Evolutionary conservation across 2,113 vertebrate species (phyloP).

Genomic region (Neotragus pygmaeus): DNA sequence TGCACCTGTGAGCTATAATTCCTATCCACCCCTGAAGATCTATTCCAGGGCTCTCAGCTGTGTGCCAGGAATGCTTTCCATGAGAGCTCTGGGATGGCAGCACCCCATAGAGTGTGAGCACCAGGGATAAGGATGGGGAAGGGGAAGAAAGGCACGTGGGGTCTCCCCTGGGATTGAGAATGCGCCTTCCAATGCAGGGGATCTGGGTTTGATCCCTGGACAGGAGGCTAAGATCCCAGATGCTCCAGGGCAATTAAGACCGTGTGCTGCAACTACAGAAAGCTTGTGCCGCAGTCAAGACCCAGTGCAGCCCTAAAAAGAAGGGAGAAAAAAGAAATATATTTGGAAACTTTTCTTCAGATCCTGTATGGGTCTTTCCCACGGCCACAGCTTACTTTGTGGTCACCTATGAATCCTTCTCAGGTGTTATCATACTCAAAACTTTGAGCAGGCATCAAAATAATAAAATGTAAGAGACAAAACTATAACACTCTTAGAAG

Average conservation of each 20-base stretch:
- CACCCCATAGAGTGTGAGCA: background rate
- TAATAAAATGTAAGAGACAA: background rate
- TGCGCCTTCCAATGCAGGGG: fast-evolving
- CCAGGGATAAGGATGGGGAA: background rate
- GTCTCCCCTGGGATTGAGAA: background rate
- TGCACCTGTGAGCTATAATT: background rate
- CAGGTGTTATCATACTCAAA: background rate
- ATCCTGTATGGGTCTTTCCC: background rate
- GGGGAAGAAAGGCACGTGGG: fast-evolving
- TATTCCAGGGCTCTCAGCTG: background rate
- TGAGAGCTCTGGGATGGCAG: background rate
- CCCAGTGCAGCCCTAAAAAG: background rate
- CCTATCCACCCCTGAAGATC: background rate
- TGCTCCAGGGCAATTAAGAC: background rate
- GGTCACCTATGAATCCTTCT: background rate
- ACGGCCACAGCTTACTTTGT: fast-evolving
- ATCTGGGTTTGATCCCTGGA: background rate
- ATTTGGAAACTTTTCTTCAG: background rate
- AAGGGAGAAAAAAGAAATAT: background rate
- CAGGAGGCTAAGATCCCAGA: background rate
- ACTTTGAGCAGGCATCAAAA: background rate
- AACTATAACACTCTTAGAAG: background rate
- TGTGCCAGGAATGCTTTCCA: background rate
- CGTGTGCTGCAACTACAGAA: background rate
- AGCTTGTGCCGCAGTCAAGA: background rate